Evolutionary conservation across 2,888 invertebrate species (phyloP).

Genomic region (Lochmaea capreae): DNA sequence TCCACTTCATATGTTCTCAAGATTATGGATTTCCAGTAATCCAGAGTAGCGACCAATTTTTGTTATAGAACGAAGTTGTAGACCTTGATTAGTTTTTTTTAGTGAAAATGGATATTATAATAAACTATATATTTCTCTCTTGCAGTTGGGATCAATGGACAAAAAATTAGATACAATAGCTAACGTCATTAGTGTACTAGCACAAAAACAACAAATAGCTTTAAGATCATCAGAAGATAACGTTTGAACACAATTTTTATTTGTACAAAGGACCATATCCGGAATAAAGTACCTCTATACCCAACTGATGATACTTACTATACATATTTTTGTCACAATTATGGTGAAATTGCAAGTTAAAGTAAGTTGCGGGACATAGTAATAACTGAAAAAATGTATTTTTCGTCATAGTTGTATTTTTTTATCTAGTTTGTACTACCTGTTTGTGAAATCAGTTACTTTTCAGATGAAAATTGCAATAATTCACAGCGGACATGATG

Average conservation of each 20-base stretch:
- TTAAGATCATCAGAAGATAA: slow-evolving; percentile 65
- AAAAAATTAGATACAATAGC: slow-evolving; percentile 73
- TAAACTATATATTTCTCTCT: slow-evolving; percentile 45
- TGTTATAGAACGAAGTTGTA: too few relatives aligned
- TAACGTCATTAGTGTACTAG: slow-evolving; percentile 70
- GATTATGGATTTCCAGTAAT: too few relatives aligned
- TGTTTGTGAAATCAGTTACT: slow-evolving; percentile 6
- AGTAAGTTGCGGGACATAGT: not conserved
- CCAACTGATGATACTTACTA: not conserved
- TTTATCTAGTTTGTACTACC: slow-evolving; percentile 24
- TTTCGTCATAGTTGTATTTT: slow-evolving; percentile 29
- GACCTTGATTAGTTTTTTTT: too few relatives aligned
- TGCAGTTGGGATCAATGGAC: slow-evolving; percentile 72
- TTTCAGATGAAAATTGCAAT: not conserved
- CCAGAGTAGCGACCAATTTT: too few relatives aligned
- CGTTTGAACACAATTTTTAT: slow-evolving; percentile 24
- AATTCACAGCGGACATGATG: too few relatives aligned
- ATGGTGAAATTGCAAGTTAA: slow-evolving; percentile 14
- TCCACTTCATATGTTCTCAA: too few relatives aligned
- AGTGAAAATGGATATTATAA: too few relatives aligned
- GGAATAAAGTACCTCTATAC: not conserved
- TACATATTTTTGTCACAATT: slow-evolving; percentile 31
- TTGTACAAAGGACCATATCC: slow-evolving; percentile 33
- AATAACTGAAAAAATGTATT: slow-evolving; percentile 20
- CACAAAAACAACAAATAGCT: slow-evolving; percentile 69